Evolutionary conservation across 2,888 invertebrate species (phyloP).

Genomic region (Drosophila cognata): DNA sequence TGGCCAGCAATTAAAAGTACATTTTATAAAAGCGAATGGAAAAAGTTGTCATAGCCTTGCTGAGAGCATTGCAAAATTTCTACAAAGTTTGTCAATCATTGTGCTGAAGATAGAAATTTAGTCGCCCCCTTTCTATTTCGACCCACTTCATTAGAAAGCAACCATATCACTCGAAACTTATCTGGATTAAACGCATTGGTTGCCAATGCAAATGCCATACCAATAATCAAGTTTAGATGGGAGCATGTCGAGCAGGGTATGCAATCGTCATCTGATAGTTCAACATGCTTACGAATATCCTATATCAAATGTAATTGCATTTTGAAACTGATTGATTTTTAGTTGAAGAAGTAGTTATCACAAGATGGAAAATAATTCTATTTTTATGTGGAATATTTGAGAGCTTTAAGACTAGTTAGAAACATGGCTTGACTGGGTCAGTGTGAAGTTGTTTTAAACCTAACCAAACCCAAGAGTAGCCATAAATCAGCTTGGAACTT

Average conservation of each 20-base stretch:
- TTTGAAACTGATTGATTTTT: constrained; percentile 1
- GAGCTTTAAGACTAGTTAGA: background rate
- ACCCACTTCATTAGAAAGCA: background rate
- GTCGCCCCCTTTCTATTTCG: background rate
- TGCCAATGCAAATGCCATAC: background rate
- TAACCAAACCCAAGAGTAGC: background rate
- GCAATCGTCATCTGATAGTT: background rate
- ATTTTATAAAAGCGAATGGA: constrained; percentile 17
- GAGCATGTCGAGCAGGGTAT: background rate
- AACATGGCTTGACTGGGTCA: background rate
- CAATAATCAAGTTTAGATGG: background rate
- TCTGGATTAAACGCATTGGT: background rate
- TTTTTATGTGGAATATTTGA: background rate
- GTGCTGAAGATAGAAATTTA: background rate
- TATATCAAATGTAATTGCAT: constrained; percentile 1
- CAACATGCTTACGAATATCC: background rate
- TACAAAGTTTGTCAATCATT: background rate
- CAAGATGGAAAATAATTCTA: background rate
- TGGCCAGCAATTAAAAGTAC: constrained; percentile 26
- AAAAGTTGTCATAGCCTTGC: background rate
- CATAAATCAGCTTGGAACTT: background rate
- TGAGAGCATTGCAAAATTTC: background rate
- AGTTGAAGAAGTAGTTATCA: background rate
- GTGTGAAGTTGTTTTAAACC: background rate
- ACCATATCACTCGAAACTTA: background rate